phyloP scores from a whole-genome alignment of 2,888 invertebrate species.

The Griposia aprilina region DNA sequence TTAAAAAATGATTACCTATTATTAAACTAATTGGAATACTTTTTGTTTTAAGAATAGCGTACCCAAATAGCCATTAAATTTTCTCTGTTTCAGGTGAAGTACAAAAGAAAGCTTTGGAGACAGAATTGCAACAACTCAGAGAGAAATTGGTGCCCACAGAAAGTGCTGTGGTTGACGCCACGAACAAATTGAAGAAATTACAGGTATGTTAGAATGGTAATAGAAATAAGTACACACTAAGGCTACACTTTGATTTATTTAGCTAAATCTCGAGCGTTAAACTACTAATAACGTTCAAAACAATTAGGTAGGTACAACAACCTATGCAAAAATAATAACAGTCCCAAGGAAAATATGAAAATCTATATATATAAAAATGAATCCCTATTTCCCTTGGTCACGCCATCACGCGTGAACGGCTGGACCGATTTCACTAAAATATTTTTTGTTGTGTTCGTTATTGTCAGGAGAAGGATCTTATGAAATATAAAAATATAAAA shows the following conservation, averaged over 20 bases:
- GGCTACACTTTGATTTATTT: neutral
- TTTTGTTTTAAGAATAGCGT: neutral
- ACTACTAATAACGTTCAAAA: neutral
- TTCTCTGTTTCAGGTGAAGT: conserved; percentile 79
- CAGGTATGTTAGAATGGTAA: conserved; percentile 78
- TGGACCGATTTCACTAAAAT: too few relatives aligned
- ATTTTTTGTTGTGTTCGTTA: too few relatives aligned
- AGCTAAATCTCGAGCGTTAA: neutral
- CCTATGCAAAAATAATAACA: neutral
- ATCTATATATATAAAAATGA: too few relatives aligned
- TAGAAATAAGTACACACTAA: neutral
- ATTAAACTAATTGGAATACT: neutral
- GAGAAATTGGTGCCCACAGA: conserved; percentile 87
- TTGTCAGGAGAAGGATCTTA: too few relatives aligned
- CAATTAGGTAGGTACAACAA: neutral
- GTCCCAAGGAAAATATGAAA: neutral
- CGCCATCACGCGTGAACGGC: too few relatives aligned
- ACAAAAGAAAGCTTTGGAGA: conserved; percentile 88
- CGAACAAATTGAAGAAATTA: conserved; percentile 88
- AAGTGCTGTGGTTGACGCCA: conserved; percentile 87
- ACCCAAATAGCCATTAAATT: neutral
- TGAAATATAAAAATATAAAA: too few relatives aligned
- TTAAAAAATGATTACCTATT: neutral
- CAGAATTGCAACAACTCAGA: conserved; percentile 87
- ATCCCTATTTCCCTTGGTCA: too few relatives aligned